phyloP scores from a whole-genome alignment of 2,113 vertebrate genomes.

The Tachuris rubrigastra region DNA sequence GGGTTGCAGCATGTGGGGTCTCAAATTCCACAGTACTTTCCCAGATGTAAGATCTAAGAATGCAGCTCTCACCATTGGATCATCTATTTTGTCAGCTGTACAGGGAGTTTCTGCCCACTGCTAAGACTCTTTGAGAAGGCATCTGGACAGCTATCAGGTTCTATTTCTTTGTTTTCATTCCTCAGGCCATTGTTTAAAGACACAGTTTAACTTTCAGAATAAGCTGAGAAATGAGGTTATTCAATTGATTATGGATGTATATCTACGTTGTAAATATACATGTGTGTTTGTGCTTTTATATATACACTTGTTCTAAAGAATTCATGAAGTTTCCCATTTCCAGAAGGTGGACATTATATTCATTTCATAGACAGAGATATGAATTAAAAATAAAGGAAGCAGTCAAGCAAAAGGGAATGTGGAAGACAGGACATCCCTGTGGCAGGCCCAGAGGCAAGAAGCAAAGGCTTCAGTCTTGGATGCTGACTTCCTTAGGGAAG shows the following conservation, averaged over 20 bases:
- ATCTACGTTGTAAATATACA: background rate
- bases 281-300: background rate
- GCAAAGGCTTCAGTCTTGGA: background rate
- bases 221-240: background rate
- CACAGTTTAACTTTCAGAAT: background rate
- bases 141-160: background rate
- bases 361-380: background rate
- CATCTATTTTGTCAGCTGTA: slow-evolving; percentile 37
- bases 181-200: background rate
- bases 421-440: background rate
- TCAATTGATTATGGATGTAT: background rate
- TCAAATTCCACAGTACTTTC: background rate
- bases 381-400: background rate
- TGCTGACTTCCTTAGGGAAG: background rate
- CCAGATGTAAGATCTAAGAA: background rate
- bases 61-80: background rate
- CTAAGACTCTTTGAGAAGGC: background rate
- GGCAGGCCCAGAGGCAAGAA: background rate
- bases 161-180: background rate
- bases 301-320: background rate
- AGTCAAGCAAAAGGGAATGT: background rate
- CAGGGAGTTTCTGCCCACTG: background rate
- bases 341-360: background rate
- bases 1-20: background rate
- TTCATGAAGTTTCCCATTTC: background rate